Evolutionary conservation across 2,888 invertebrate species (phyloP).

Genomic region (Sminthurinus aureus): DNA sequence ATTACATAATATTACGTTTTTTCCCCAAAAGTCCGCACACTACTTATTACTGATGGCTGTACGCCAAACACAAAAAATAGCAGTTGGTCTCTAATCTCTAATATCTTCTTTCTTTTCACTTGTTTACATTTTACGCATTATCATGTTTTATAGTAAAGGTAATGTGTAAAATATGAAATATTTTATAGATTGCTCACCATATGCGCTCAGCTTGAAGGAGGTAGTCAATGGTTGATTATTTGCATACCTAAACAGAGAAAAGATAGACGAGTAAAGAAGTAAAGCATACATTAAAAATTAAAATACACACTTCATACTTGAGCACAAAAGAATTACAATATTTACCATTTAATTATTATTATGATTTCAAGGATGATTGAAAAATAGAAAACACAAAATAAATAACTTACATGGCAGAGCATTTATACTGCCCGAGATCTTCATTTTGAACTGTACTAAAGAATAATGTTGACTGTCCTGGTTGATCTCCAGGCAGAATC

Average conservation of each 20-base stretch:
- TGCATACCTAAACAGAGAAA: constrained; percentile 83
- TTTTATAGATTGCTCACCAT: constrained; percentile 46
- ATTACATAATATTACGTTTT: too few relatives aligned
- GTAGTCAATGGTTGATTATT: constrained; percentile 54
- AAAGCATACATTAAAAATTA: constrained; percentile 65
- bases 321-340: constrained; percentile 6
- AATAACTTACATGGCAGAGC: constrained; percentile 72
- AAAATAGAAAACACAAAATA: neutral
- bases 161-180: neutral
- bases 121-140: too few relatives aligned
- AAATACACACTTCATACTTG: constrained; percentile 49
- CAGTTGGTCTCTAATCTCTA: too few relatives aligned
- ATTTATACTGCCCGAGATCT: constrained; percentile 62
- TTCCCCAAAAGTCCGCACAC: too few relatives aligned
- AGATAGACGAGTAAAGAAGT: constrained; percentile 61
- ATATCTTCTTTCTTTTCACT: too few relatives aligned
- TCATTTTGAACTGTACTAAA: constrained; percentile 55
- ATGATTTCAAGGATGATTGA: too few relatives aligned
- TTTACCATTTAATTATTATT: neutral
- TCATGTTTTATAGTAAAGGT: too few relatives aligned
- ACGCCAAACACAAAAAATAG: too few relatives aligned
- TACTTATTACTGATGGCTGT: too few relatives aligned
- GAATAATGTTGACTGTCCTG: constrained; percentile 51
- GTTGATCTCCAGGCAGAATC: constrained; percentile 50
- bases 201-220: constrained; percentile 53